Conservation (phyloP, 2,888 invertebrate genomes). For the Nymphalis polychloros region DNA sequence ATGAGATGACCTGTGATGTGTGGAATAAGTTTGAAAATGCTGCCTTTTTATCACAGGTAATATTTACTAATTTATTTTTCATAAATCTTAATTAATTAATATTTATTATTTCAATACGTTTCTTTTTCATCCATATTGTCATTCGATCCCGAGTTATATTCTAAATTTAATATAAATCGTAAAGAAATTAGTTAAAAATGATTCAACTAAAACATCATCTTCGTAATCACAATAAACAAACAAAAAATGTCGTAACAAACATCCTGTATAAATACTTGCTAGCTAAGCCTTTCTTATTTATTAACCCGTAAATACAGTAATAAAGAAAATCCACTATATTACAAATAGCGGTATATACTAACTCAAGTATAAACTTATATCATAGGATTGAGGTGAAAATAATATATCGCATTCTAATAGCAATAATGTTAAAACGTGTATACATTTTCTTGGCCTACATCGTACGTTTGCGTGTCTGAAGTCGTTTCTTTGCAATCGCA, state of each 20-base stretch:
- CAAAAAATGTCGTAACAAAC: too few species aligned
- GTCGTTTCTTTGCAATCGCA: constrained; percentile 79
- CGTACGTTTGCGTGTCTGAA: constrained; percentile 73
- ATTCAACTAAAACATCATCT: too few species aligned
- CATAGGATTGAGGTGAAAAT: constrained; percentile 29
- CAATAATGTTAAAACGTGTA: constrained; percentile 42
- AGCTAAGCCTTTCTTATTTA: too few species aligned
- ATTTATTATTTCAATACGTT: too few species aligned
- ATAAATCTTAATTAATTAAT: too few species aligned
- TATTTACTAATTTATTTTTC: not conserved
- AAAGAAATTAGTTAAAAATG: too few species aligned
- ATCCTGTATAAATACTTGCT: too few species aligned
- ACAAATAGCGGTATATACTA: constrained; percentile 5
- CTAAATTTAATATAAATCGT: too few species aligned
- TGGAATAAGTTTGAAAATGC: constrained; percentile 45
- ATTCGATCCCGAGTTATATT: too few species aligned
- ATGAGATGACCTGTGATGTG: constrained; percentile 43
- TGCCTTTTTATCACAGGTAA: constrained; percentile 44
- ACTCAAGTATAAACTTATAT: constrained; percentile 18
- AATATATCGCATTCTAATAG: constrained; percentile 33
- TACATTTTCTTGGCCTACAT: constrained; percentile 52
- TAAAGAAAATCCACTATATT: not conserved
- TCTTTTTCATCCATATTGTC: too few species aligned
- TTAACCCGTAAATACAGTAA: too few species aligned
- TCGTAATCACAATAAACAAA: too few species aligned